Percentiles rank a stretch among this genome's conserved stretches.
These are phyloP conservation scores for Clepsis dumicolana DNA, from an alignment of 2,888 invertebrate species.

Conservation along the genomic window DNA sequence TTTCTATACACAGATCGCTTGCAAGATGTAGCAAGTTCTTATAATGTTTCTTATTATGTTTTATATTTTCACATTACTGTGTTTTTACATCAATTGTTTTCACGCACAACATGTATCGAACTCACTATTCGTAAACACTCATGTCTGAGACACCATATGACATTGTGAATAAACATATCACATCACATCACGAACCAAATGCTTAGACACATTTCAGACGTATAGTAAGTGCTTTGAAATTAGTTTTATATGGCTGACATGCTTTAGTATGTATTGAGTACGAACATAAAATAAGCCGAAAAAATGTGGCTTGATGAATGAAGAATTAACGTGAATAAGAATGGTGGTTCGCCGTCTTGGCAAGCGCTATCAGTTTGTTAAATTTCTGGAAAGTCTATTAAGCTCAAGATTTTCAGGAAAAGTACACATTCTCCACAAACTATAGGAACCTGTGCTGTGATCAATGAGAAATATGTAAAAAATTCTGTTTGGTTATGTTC, in stretches of 20 bases:
- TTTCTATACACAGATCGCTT: background rate
- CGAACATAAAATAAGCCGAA: background rate
- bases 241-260: background rate
- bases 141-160: conserved; percentile 20
- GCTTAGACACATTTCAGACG: conserved; percentile 11
- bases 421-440: no score
- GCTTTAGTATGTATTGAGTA: background rate
- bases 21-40: background rate
- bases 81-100: background rate
- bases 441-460: no score
- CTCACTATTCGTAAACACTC: conserved; percentile 13
- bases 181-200: background rate
- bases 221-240: conserved; percentile 10
- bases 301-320: no score
- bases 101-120: conserved; percentile 27
- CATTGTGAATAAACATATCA: conserved; percentile 36
- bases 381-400: no score
- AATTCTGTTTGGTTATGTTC: no score
- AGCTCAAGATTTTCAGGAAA: no score
- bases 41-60: background rate
- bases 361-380: no score
- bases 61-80: background rate
- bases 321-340: no score
- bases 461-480: no score
- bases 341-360: no score